Base-by-base conservation (phyloP, 2,888 invertebrate genomes). In the Hyppa rectilinea region DNA sequence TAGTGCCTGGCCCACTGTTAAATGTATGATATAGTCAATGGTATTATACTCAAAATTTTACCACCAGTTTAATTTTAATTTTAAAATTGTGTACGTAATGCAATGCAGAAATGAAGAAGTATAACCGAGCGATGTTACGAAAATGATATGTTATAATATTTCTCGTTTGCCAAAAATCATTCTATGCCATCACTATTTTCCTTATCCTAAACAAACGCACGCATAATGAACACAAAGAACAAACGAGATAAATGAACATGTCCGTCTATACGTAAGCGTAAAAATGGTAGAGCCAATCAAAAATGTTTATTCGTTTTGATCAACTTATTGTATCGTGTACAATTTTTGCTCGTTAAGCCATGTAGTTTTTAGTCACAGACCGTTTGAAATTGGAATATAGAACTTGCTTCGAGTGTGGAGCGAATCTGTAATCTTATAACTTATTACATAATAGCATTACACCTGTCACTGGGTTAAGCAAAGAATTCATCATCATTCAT, bases 141-240 rank as follows among this genome's bases (percentile, higher is more conserved):
- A 20, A 10, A 10, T 23, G 10, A 4, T 12, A 23, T 1, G 12
- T 23, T 17, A 26, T 10, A 23, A 47, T 40, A 62, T 49, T 50
- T 49, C 29, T 9, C 29, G 17, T n/a, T 68, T 55, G 50, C 12
- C 12, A n/a, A 29, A 65, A 56, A 58, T 53, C 14, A 67, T 49
- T 61, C 62, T 68, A 36, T 55, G 69, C 7, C 61, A 68, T 74
- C 58, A 73, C 70, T 83, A 83, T 80, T 84, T 82, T 77, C 74
- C 77, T 84, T 73, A 78, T 84, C 85, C 84, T 85, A 85, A 85
- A 78, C 53, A 82, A 85, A 82, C 74, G 59, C n/a, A 56, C 72
- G 63, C 55, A 67, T 68, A 74, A 23, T 62, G 61, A 78, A 38
- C 69, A 71, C 53, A 75, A 71, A 69, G 62, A 52, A 65, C 49